Conservation (phyloP, 2,888 invertebrate species). For the Autographa gamma region DNA sequence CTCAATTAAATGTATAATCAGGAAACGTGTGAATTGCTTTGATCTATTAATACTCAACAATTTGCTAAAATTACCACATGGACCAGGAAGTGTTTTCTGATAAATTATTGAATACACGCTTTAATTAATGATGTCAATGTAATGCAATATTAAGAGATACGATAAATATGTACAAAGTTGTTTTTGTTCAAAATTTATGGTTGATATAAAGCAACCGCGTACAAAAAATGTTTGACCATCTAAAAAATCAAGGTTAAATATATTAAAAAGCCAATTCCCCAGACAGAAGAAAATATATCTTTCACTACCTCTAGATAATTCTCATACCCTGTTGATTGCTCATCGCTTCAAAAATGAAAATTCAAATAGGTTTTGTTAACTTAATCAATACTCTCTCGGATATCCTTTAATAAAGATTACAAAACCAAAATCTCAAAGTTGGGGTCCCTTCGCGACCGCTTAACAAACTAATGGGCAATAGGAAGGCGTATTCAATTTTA, state of each 20-base stretch:
- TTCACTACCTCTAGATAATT: conserved; percentile 15
- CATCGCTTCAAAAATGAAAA: conserved; percentile 49
- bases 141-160: too few relatives aligned
- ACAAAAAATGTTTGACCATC: too few relatives aligned
- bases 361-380: conserved; percentile 56
- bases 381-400: conserved; percentile 54
- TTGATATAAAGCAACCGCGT: too few relatives aligned
- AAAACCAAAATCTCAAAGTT: conserved; percentile 52
- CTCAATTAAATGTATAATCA: too few relatives aligned
- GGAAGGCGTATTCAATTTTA: conserved; percentile 82
- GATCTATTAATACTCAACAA: too few relatives aligned
- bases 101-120: too few relatives aligned
- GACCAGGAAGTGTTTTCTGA: too few relatives aligned
- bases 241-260: background rate
- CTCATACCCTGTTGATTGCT: conserved; percentile 40
- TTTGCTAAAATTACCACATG: too few relatives aligned
- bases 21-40: too few relatives aligned
- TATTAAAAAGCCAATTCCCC: background rate
- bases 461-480: conserved; percentile 65
- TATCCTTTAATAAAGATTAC: conserved; percentile 58
- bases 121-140: too few relatives aligned
- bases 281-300: conserved; percentile 10
- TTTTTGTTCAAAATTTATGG: too few relatives aligned
- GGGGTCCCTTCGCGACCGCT: conserved; percentile 53
- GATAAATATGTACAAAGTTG: too few relatives aligned